A percentile compares a stretch with the other conserved stretches of the same genome.
These are phyloP conservation scores for Leptosomus discolor DNA, from an alignment of 2,113 vertebrate genomes.

Conservation along the genomic window DNA sequence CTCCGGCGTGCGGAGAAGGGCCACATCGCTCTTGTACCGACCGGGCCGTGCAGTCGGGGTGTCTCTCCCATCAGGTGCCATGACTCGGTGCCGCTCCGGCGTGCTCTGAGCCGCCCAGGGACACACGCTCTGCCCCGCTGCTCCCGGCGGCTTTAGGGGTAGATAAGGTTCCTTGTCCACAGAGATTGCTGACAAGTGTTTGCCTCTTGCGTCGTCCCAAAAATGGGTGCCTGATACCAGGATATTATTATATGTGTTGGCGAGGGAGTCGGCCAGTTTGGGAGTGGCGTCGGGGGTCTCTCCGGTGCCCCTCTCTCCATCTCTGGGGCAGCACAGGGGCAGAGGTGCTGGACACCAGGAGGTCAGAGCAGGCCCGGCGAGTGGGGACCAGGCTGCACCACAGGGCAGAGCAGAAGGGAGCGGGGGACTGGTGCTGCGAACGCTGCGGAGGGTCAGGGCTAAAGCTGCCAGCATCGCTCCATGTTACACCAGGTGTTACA, in stretches of 20 bases:
- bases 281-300: background rate
- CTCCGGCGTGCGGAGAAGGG: background rate
- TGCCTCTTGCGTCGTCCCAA: background rate
- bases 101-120: background rate
- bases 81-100: background rate
- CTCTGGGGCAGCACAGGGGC: background rate
- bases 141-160: background rate
- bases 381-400: background rate
- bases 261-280: background rate
- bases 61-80: background rate
- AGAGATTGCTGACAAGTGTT: background rate
- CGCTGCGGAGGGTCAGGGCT: background rate
- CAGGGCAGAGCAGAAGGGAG: background rate
- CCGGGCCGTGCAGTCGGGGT: too few species aligned
- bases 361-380: background rate
- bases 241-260: background rate
- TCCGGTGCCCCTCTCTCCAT: background rate
- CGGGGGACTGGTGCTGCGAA: background rate
- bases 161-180: background rate
- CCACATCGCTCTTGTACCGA: fast-evolving
- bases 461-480: background rate
- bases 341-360: background rate
- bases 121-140: background rate
- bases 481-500: background rate
- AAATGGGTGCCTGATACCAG: background rate